Conservation (phyloP, 2,113 vertebrate species). For the Accipiter virgatus region DNA sequence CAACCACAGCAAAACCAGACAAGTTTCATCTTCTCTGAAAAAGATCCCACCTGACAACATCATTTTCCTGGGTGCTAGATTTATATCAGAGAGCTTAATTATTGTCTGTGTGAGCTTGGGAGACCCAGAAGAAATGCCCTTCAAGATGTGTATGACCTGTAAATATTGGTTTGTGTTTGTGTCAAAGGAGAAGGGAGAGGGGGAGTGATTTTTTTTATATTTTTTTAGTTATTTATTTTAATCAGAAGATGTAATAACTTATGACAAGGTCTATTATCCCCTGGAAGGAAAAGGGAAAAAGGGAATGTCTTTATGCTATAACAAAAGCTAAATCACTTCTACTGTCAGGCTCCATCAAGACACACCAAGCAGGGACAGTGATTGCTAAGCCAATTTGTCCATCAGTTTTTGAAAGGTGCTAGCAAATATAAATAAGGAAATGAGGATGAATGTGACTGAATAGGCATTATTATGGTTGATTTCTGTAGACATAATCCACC, state of each 20-base stretch:
- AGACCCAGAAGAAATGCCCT: not conserved
- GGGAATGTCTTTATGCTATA: conserved; percentile 4
- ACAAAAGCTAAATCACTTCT: conserved; percentile 38
- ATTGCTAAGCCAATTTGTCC: not conserved
- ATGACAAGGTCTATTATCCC: conserved; percentile 57
- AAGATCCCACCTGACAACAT: not conserved
- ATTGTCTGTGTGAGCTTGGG: not conserved
- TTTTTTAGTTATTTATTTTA: not conserved
- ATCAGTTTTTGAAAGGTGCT: not conserved
- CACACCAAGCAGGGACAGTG: not conserved
- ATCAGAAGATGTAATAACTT: conserved; percentile 25
- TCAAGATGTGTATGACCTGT: not conserved
- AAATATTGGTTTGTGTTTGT: conserved; percentile 22
- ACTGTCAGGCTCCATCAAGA: conserved; percentile 1
- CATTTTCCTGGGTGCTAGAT: not conserved
- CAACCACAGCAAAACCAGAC: not conserved
- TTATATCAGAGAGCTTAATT: not conserved
- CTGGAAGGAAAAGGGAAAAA: conserved; percentile 33
- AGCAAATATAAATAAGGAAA: not conserved
- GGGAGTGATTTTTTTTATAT: not conserved
- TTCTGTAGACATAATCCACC: not conserved
- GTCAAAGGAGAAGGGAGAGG: not conserved
- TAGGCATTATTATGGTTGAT: not conserved
- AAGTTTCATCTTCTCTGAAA: not conserved
- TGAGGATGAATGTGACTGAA: not conserved